These are phyloP conservation scores for Oryzias curvinotus DNA, from an alignment of 2,113 vertebrate genomes.

Conservation along the genomic window DNA sequence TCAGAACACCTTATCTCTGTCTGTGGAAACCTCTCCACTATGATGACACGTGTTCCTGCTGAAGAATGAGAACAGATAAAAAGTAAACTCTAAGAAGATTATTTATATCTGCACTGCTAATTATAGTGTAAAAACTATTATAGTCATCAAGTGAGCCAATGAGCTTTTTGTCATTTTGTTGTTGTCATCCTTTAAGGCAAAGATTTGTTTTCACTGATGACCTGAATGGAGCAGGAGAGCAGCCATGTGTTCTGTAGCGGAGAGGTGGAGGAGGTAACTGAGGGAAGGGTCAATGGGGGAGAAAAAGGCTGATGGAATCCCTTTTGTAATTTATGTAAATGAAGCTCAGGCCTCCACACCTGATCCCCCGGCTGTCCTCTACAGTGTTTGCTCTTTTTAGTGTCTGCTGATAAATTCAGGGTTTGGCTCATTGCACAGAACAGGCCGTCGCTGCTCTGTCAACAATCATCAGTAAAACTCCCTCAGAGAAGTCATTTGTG, in stretches of 20 bases:
- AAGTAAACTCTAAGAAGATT: constrained; percentile 17
- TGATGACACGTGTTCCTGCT: constrained; percentile 2
- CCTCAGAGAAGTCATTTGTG: constrained; percentile 10
- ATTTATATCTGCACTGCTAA: constrained; percentile 30
- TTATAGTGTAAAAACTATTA: constrained; percentile 31
- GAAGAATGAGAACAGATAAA: constrained; percentile 11
- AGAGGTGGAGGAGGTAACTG: constrained; percentile 30
- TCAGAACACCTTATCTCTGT: constrained; percentile 15
- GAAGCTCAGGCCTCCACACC: constrained; percentile 24
- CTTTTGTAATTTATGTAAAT: constrained; percentile 44
- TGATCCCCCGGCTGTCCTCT: constrained; percentile 26
- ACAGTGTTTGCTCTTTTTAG: constrained; percentile 38
- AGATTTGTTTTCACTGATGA: constrained; percentile 27
- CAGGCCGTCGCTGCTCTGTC: constrained; percentile 19
- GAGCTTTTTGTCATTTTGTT: neutral
- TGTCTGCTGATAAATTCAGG: constrained; percentile 24
- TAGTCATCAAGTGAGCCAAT: neutral
- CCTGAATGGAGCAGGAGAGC: constrained; percentile 16
- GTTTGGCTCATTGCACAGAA: constrained; percentile 17
- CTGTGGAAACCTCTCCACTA: constrained; percentile 2
- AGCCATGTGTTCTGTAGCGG: constrained; percentile 8
- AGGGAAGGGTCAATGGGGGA: neutral
- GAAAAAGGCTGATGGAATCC: constrained; percentile 23
- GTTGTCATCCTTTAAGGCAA: constrained; percentile 5
- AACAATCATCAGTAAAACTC: constrained; percentile 17